Base-by-base conservation (phyloP, 2,113 vertebrate species). In the Callopanchax toddi region DNA sequence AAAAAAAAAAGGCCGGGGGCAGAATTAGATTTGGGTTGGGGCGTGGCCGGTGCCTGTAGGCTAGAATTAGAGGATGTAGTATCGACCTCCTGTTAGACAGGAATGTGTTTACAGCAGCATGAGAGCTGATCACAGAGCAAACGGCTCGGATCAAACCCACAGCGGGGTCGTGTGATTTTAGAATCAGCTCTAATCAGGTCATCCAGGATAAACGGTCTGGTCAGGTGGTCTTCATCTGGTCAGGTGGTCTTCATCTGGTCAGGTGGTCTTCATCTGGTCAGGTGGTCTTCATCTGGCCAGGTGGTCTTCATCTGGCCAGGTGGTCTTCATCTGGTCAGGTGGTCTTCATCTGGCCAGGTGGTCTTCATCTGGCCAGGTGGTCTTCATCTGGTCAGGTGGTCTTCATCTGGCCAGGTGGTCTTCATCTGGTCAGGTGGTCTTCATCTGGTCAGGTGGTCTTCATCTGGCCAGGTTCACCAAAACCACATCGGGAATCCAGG, bases 11-110 rank as follows among this genome's bases (percentile, higher is more conserved):
- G 72, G 78, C 84, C 87, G 18, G 17, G 52, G 84, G 83, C 72
- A 71, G 46, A 76, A 85, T 81, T 76, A 55, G 78, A 83, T 78
- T 76, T 62, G 40, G 52, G 57, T 36, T 43, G 48, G 21, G 49
- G 53, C 29, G 59, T 76, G 60, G 67, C 37, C 10, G 72, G 26
- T 58, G 73, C 83, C 74, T 60, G 42, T 64, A 44, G 77, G 79
- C 76, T 71, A 54, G 76, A 76, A 84, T 85, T 72, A 82, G 59
- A 74, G 43, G 72, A 79, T 59, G 71, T 66, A 42, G 55, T 76
- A 67, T 78, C 37, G 61, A 84, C 80, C 67, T 46, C 65, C 10
- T 75, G 71, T 78, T 77, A 78, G 64, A 45, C 20, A 64, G 62
- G 66, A 74, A 65, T 69, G 54, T 40, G 63, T 54, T 53, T 55